Conservation (phyloP, 2,113 vertebrate genomes). For the Caracal caracal region DNA sequence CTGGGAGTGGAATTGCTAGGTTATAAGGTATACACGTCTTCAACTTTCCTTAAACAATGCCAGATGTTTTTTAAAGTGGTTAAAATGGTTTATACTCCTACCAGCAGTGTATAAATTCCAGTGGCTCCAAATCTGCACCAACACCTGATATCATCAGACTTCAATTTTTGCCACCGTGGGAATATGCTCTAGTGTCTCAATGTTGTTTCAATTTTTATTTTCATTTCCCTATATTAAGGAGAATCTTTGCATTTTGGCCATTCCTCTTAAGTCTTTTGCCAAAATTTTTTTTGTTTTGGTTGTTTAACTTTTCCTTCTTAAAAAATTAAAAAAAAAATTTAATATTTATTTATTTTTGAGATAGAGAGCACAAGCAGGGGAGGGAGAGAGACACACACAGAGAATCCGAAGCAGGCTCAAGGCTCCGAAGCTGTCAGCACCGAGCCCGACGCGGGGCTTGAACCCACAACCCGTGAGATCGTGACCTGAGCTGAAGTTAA, state of each 20-base stretch:
- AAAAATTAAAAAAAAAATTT: too few relatives aligned
- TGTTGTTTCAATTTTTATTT: conserved; percentile 3
- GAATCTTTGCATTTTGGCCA: not conserved
- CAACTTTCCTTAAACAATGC: not conserved
- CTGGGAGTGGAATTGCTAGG: not conserved
- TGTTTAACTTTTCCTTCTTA: not conserved
- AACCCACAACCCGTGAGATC: too few relatives aligned
- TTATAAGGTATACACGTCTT: not conserved
- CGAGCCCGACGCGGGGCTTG: too few relatives aligned
- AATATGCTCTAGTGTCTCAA: not conserved
- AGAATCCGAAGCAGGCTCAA: too few relatives aligned
- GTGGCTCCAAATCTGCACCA: not conserved
- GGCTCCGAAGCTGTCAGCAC: too few relatives aligned
- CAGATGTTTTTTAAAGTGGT: not conserved
- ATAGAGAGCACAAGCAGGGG: not conserved
- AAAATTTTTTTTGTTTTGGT: not conserved
- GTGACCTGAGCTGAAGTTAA: too few relatives aligned
- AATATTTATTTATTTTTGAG: not conserved
- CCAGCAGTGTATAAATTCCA: not conserved
- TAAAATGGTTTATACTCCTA: not conserved
- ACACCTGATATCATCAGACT: not conserved
- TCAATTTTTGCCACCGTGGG: not conserved
- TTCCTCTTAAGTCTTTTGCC: not conserved
- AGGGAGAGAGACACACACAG: not conserved
- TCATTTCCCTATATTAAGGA: not conserved